Evolutionary conservation across 2,113 vertebrate species (phyloP).

Genomic region (Spilogale gracilis): DNA sequence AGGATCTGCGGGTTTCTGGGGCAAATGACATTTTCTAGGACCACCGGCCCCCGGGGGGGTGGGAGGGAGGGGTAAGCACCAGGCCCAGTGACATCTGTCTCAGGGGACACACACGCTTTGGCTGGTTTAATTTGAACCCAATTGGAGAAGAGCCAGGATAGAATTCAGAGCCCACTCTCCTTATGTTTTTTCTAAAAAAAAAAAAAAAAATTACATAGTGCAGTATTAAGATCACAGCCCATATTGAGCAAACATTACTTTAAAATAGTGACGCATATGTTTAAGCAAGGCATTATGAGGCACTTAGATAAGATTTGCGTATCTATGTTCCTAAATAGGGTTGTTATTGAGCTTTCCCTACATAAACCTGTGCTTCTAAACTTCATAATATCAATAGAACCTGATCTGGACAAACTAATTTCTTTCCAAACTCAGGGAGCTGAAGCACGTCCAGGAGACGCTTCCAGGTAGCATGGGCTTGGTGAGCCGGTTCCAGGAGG

Average conservation of each 20-base stretch:
- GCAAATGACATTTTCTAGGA: neutral
- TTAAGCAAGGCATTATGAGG: neutral
- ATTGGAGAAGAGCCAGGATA: neutral
- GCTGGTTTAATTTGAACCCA: neutral
- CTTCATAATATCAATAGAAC: neutral
- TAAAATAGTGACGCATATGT: neutral
- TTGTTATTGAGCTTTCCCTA: neutral
- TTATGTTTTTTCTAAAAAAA: constrained; percentile 52
- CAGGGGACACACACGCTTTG: neutral
- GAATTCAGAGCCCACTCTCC: constrained; percentile 44
- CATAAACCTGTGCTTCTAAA: neutral
- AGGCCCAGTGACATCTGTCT: neutral
- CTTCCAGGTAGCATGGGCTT: neutral
- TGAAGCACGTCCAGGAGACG: neutral
- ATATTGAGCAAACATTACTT: constrained; percentile 49
- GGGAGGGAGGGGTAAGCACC: neutral
- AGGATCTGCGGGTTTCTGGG: neutral
- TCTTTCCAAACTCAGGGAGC: neutral
- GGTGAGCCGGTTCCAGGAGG: neutral
- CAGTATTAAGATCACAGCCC: neutral
- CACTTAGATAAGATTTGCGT: neutral
- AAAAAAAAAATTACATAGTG: neutral
- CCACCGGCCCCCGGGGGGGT: neutral
- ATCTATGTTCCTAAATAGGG: neutral
- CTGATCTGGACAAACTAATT: neutral